Conservation (phyloP, 2,888 invertebrate genomes). For the Invenusta paracnida region DNA sequence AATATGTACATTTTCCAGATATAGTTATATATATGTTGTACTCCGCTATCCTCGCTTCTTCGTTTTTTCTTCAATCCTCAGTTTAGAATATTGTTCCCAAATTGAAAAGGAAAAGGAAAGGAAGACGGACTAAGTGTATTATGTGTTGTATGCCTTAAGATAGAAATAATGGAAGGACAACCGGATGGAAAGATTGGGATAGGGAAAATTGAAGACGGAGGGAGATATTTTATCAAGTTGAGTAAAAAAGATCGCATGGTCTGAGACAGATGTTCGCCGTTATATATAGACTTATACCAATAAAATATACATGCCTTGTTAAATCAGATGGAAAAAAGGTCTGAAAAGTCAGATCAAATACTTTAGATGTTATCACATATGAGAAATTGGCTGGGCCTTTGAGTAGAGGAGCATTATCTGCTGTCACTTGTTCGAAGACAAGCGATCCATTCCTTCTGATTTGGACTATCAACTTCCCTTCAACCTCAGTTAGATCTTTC, state of each 20-base stretch:
- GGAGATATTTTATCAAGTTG: not conserved
- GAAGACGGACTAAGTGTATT: not conserved
- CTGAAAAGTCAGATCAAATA: constrained; percentile 18
- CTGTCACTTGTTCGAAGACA: constrained; percentile 22
- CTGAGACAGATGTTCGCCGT: too few species aligned
- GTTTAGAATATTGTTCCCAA: not conserved
- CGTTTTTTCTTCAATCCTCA: too few species aligned
- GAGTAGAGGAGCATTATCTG: not conserved
- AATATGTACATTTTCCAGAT: too few species aligned
- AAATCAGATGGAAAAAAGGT: constrained; percentile 5
- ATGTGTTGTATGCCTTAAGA: too few species aligned
- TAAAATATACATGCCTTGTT: too few species aligned
- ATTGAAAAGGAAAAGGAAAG: not conserved
- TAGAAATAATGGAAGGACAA: too few species aligned
- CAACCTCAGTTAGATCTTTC: constrained; percentile 25
- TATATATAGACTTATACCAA: too few species aligned
- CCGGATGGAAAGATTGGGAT: too few species aligned
- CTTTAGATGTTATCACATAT: not conserved
- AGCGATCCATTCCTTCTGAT: constrained; percentile 15
- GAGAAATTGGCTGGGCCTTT: constrained; percentile 3
- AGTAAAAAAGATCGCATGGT: too few species aligned
- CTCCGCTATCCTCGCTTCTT: not conserved
- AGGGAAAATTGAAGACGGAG: not conserved
- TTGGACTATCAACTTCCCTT: not conserved
- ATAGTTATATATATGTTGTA: not conserved